A percentile compares a stretch with the other conserved stretches of the same genome.
These are phyloP conservation scores for Paramuricea clavata DNA, from an alignment of 92 coral and sea anemone species.

Conservation along the genomic window DNA sequence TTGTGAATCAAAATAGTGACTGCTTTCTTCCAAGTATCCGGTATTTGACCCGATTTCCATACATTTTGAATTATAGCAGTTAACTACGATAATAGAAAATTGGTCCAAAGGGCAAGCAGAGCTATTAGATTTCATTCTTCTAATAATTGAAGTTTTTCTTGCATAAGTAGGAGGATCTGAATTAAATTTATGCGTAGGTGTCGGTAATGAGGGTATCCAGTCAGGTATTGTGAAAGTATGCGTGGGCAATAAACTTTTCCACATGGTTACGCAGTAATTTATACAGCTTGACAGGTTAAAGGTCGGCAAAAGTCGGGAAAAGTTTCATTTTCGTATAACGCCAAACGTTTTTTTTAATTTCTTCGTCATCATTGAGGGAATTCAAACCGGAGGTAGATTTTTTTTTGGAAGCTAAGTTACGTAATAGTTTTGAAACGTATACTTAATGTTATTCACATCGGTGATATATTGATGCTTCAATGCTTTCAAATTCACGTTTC, in stretches of 20 bases:
- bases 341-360: conserved; percentile 22
- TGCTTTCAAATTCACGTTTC: too few species aligned
- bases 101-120: background rate
- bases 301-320: background rate
- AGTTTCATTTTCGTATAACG: background rate
- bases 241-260: background rate
- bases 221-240: background rate
- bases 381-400: too few species aligned
- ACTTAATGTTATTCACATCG: too few species aligned
- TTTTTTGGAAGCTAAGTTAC: too few species aligned
- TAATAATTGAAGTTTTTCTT: background rate
- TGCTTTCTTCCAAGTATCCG: background rate
- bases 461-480: too few species aligned
- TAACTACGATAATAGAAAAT: background rate
- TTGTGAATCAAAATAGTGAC: conserved; percentile 25
- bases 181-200: background rate
- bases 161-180: conserved; percentile 22
- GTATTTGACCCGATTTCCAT: background rate
- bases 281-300: background rate
- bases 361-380: too few species aligned
- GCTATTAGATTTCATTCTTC: conserved; percentile 29
- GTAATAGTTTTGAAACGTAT: too few species aligned
- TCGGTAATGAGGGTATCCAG: conserved; percentile 5
- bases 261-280: background rate
- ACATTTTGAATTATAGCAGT: background rate